Evolutionary conservation across 2,888 invertebrate genomes (phyloP).

Genomic region (Aspidapion aeneum): DNA sequence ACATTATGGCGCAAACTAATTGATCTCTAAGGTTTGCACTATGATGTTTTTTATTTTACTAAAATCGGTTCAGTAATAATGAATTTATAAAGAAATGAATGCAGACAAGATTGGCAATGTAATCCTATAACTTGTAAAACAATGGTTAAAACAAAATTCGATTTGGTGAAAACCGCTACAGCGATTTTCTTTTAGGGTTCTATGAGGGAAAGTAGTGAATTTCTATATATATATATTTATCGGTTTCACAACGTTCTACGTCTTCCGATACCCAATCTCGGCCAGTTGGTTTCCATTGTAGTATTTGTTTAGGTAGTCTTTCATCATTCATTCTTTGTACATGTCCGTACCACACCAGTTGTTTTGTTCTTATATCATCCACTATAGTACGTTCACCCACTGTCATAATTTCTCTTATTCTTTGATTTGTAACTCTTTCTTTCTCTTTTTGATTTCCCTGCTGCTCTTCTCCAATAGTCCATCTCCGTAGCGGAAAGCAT

Average conservation of each 20-base stretch:
- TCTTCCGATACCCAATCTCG: slow-evolving; percentile 8
- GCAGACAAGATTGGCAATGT: too few relatives aligned
- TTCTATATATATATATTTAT: neutral
- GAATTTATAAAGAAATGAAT: too few relatives aligned
- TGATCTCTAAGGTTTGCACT: too few relatives aligned
- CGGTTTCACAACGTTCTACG: neutral
- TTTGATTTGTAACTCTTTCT: neutral
- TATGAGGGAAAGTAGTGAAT: too few relatives aligned
- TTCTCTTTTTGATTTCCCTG: slow-evolving; percentile 15
- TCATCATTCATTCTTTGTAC: slow-evolving; percentile 5
- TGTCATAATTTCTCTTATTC: slow-evolving; percentile 16
- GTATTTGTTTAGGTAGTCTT: slow-evolving; percentile 16
- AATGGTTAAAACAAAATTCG: too few relatives aligned
- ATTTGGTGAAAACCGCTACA: too few relatives aligned
- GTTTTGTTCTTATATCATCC: slow-evolving; percentile 15
- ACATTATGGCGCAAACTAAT: too few relatives aligned
- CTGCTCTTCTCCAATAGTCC: slow-evolving; percentile 12
- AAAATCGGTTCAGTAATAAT: too few relatives aligned
- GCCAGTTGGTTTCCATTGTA: slow-evolving; percentile 13
- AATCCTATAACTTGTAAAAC: too few relatives aligned
- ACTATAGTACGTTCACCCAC: slow-evolving; percentile 13
- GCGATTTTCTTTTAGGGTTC: too few relatives aligned
- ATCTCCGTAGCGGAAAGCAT: slow-evolving; percentile 15
- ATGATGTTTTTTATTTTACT: too few relatives aligned
- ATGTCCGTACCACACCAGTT: slow-evolving; percentile 20